Conservation (phyloP, 2,797 vertebrate species). For the Eulemur mongoz region DNA sequence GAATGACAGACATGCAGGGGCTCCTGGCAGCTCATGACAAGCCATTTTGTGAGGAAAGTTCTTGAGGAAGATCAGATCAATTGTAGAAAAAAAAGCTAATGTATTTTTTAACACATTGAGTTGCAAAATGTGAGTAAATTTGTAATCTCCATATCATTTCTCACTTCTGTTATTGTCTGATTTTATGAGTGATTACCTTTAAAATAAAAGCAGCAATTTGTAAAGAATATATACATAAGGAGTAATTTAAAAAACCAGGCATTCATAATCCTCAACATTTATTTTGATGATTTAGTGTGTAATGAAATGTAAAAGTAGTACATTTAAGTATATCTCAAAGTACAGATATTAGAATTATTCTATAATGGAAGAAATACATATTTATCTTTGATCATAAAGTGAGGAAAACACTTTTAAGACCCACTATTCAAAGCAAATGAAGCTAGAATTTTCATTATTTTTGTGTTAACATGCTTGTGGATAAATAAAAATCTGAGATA, state of each 20-base stretch:
- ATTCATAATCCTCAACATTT: constrained; percentile 53
- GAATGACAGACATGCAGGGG: neutral
- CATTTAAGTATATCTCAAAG: constrained; percentile 34
- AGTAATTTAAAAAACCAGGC: constrained; percentile 56
- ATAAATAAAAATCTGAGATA: constrained; percentile 35
- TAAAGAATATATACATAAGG: constrained; percentile 25
- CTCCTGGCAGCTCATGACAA: neutral
- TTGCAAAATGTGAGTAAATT: neutral
- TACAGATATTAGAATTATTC: constrained; percentile 39
- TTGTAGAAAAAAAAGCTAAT: neutral
- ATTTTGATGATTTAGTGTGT: constrained; percentile 63
- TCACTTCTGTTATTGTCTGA: neutral
- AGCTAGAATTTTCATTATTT: constrained; percentile 60
- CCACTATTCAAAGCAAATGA: constrained; percentile 33
- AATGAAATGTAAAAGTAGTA: constrained; percentile 63
- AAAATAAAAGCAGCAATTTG: constrained; percentile 57
- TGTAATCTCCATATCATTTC: neutral
- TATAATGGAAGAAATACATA: constrained; percentile 46
- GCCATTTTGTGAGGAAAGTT: neutral
- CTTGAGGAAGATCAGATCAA: neutral
- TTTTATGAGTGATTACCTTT: constrained; percentile 56
- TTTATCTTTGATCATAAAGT: constrained; percentile 56
- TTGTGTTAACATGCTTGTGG: constrained; percentile 7
- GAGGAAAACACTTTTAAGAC: constrained; percentile 37
- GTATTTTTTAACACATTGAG: neutral